Percentiles rank a stretch among this genome's conserved stretches.
Conservation (phyloP, 2,113 vertebrate genomes). For the Ammodramus savannarum region DNA sequence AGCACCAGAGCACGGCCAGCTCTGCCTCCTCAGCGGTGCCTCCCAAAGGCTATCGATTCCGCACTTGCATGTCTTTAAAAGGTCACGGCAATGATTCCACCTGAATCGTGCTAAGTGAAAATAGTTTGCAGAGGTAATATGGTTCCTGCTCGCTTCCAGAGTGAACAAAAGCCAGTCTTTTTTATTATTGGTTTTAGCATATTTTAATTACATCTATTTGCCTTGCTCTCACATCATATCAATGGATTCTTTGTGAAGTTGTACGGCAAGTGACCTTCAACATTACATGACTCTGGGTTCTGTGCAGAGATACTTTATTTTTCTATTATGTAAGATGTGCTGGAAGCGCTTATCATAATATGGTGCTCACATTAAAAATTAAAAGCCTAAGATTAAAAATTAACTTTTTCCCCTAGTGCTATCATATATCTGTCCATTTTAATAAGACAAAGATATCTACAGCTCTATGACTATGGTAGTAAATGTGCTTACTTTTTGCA, state of each 20-base stretch:
- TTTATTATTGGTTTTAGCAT: constrained; percentile 38
- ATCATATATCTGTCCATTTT: constrained; percentile 34
- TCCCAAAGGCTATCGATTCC: constrained; percentile 75
- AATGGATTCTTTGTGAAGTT: constrained; percentile 43
- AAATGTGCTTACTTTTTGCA: constrained; percentile 48
- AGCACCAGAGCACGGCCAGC: constrained; percentile 45
- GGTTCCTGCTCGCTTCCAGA: constrained; percentile 45
- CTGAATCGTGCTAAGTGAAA: constrained; percentile 77
- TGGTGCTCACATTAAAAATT: constrained; percentile 19
- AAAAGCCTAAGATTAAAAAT: constrained; percentile 22
- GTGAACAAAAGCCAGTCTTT: constrained; percentile 63
- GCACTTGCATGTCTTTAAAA: constrained; percentile 75
- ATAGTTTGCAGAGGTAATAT: constrained; percentile 74
- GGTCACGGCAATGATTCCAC: constrained; percentile 79
- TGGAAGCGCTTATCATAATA: constrained; percentile 1
- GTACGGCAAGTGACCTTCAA: constrained; percentile 14
- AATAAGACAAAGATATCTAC: constrained; percentile 19
- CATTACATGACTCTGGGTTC: neutral
- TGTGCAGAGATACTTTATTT: constrained; percentile 7
- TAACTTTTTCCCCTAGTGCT: neutral
- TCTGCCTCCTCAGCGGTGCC: constrained; percentile 51
- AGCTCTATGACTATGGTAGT: neutral
- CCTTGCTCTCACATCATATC: neutral
- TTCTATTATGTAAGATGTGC: neutral
- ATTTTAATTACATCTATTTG: constrained; percentile 67